Evolutionary conservation across 2,113 vertebrate species (phyloP).

Genomic region (Solea solea): DNA sequence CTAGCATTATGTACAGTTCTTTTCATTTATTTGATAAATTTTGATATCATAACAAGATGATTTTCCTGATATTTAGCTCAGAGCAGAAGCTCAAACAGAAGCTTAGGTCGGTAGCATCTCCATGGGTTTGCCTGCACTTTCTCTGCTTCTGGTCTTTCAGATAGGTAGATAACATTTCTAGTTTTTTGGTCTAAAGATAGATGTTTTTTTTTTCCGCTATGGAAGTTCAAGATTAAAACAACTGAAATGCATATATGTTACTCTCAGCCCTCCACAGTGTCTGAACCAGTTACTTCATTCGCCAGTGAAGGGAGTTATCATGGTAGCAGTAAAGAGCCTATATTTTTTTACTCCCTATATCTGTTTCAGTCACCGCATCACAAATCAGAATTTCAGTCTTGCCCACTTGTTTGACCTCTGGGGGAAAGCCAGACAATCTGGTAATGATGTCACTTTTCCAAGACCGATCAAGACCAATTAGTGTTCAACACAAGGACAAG

Average conservation of each 20-base stretch:
- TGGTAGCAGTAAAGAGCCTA: not conserved
- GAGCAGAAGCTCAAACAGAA: constrained; percentile 6
- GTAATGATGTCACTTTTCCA: constrained; percentile 80
- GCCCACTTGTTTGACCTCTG: constrained; percentile 69
- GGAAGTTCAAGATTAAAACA: not conserved
- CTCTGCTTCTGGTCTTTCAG: constrained; percentile 20
- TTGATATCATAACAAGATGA: not conserved
- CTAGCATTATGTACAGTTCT: not conserved
- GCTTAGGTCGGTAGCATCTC: constrained; percentile 32
- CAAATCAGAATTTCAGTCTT: constrained; percentile 37
- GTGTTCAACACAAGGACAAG: constrained; percentile 54
- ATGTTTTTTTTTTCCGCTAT: not conserved
- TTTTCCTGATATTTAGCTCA: not conserved
- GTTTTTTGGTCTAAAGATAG: not conserved
- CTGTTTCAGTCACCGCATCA: constrained; percentile 41
- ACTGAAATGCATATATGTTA: constrained; percentile 12
- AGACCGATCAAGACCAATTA: constrained; percentile 78
- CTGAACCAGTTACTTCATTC: constrained; percentile 13
- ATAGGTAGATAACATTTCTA: constrained; percentile 26
- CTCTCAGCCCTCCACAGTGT: constrained; percentile 18
- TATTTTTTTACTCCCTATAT: constrained; percentile 17
- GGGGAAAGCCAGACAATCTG: constrained; percentile 71
- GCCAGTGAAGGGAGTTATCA: constrained; percentile 26
- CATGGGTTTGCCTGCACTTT: not conserved
- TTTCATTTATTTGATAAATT: not conserved